Conservation (phyloP, 1,140 invertebrate species). For the Drosophila grimshawi region DNA sequence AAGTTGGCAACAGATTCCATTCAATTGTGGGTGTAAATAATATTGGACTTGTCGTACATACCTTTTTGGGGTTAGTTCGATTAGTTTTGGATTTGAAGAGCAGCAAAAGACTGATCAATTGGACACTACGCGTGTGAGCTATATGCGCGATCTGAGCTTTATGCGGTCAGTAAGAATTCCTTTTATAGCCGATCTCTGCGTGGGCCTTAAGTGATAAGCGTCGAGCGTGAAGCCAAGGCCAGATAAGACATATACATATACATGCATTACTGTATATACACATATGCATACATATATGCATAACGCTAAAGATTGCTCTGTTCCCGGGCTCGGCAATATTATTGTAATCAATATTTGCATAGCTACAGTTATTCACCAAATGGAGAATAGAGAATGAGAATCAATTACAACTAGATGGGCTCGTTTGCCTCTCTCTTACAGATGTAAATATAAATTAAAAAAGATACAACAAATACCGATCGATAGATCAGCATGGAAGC, state of each 20-base stretch:
- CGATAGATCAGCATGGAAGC: too few species aligned
- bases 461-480: too few species aligned
- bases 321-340: background rate
- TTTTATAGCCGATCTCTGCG: slow-evolving; percentile 57
- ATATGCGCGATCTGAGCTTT: slow-evolving; percentile 60
- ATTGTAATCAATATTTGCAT: slow-evolving; percentile 23
- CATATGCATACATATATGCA: background rate
- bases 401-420: background rate
- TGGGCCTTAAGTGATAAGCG: slow-evolving; percentile 40
- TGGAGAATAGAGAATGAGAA: background rate
- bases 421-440: background rate
- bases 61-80: slow-evolving; percentile 39
- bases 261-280: background rate
- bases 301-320: slow-evolving; percentile 2
- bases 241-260: slow-evolving; percentile 32
- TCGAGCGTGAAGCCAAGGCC: slow-evolving; percentile 19
- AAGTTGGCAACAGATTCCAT: background rate
- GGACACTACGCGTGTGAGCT: slow-evolving; percentile 42
- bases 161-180: slow-evolving; percentile 39
- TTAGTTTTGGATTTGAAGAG: background rate
- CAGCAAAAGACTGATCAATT: slow-evolving; percentile 31
- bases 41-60: slow-evolving; percentile 6
- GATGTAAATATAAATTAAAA: too few species aligned
- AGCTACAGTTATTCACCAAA: slow-evolving; percentile 16
- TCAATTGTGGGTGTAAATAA: background rate